Evolutionary conservation across 2,113 vertebrate species (phyloP), one percentile per base, ranked within the genome.

Genomic region (Rhinolophus ferrumequinum): DNA sequence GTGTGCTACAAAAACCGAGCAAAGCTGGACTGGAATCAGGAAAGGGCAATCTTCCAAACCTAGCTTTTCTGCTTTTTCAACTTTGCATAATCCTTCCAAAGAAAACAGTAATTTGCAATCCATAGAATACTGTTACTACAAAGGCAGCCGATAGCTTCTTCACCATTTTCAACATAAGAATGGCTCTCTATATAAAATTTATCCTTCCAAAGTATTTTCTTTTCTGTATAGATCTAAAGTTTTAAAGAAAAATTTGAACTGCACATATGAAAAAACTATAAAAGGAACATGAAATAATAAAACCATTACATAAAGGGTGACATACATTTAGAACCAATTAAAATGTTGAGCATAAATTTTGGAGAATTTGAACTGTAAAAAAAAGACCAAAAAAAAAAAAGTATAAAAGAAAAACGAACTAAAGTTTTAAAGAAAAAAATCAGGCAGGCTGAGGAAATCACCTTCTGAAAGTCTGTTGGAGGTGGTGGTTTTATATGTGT

Each of bases 321-420:
- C 64, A 56, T 93, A 96, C 77, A 72, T 97, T 97, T 90, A 96
- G 87, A 88, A 72, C 96, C 90, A 95, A 86, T 54, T 95, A 81
- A 89, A 86, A 73, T 95, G 90, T 88, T 96, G 52, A 73, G 11
- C 12, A 50, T 88, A 83, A 52, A 93, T 95, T 98, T 97, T 33
- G 64, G 64, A 84, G 35, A 93, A 97, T 98, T 98, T 97, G 79
- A 99, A 99, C 47, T 50, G 47, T 50, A 50, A 50, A 13, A 3
- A 50, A 50, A 50, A 13, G 12, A 50, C 9, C 10, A 50, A 50
- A 50, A 50, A 50, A 69, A 77, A 44, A 66, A 92, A 85, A 18
- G 58, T 90, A 85, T 94, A 96, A 54, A 54, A 54, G 52, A 54
- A 16, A 54, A 16, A 54, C 19, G 52, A 54, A 54, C 18, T 54